A percentile compares a stretch with the other conserved stretches of the same genome.
Conservation (phyloP, 2,888 invertebrate species). For the Machimus rusticus region DNA sequence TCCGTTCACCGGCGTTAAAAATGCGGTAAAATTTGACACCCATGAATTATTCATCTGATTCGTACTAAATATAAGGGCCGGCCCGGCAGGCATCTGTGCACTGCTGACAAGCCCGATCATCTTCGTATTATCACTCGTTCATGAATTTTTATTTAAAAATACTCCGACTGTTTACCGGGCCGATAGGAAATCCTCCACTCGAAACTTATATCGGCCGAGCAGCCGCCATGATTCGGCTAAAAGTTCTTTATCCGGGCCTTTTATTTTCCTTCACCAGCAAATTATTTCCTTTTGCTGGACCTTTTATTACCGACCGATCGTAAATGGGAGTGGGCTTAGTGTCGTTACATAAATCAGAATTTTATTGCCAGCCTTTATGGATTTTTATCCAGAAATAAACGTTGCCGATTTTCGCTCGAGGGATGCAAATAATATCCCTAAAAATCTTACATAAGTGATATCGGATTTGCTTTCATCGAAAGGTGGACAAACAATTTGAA, state of each 20-base stretch:
- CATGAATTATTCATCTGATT: slow-evolving; percentile 32
- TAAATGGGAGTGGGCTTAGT: slow-evolving; percentile 16
- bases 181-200: neutral
- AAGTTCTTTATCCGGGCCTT: neutral
- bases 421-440: slow-evolving; percentile 33
- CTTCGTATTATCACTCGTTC: slow-evolving; percentile 4
- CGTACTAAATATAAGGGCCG: neutral
- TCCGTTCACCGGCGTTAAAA: neutral
- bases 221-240: neutral
- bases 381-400: slow-evolving; percentile 21
- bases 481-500: slow-evolving; percentile 27
- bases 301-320: slow-evolving; percentile 25
- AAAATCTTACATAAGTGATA: slow-evolving; percentile 30
- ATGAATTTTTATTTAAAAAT: slow-evolving; percentile 29
- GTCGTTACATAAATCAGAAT: slow-evolving; percentile 29
- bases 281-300: slow-evolving; percentile 25
- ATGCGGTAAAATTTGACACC: slow-evolving; percentile 27
- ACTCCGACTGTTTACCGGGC: neutral
- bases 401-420: slow-evolving; percentile 4
- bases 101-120: slow-evolving; percentile 20
- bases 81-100: neutral
- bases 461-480: slow-evolving; percentile 11
- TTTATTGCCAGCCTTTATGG: slow-evolving; percentile 27
- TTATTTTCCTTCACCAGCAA: slow-evolving; percentile 3
- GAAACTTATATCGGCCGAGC: neutral